A percentile compares a stretch with the other conserved stretches of the same genome.
Conservation (phyloP, 2,797 vertebrate genomes). For the Paedocypris micromegethes region DNA sequence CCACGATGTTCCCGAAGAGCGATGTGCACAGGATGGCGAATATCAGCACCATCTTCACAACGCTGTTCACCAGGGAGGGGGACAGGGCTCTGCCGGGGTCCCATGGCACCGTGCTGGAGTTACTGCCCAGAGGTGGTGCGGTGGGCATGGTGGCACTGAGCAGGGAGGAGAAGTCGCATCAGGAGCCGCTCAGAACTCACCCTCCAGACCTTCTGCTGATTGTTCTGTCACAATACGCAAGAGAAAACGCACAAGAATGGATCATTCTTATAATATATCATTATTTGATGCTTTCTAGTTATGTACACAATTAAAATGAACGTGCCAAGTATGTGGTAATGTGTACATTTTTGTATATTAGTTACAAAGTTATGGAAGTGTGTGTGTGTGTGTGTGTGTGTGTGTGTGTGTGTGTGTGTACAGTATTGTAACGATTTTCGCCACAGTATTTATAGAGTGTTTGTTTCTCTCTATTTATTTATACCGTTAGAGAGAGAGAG, state of each 20-base stretch:
- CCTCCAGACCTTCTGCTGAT: slow-evolving; percentile 14
- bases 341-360: too few species aligned
- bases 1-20: slow-evolving; percentile 78
- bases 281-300: too few species aligned
- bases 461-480: too few species aligned
- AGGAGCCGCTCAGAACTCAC: slow-evolving; percentile 39
- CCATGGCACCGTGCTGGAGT: slow-evolving; percentile 58
- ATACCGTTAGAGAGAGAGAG: too few species aligned
- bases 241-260: background rate
- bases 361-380: too few species aligned
- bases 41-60: slow-evolving; percentile 72
- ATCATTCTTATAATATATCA: too few species aligned
- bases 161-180: slow-evolving; percentile 41
- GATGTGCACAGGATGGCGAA: slow-evolving; percentile 74
- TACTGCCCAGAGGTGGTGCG: slow-evolving; percentile 53
- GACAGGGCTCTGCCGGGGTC: slow-evolving; percentile 47
- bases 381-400: too few species aligned
- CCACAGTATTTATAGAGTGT: too few species aligned
- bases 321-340: too few species aligned
- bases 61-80: slow-evolving; percentile 60
- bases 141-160: slow-evolving; percentile 56
- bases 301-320: too few species aligned
- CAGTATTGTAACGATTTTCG: too few species aligned
- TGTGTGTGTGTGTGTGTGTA: too few species aligned
- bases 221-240: slow-evolving; percentile 35